phyloP scores from a whole-genome alignment of 2,888 invertebrate genomes.

The Morinoia aosen region DNA sequence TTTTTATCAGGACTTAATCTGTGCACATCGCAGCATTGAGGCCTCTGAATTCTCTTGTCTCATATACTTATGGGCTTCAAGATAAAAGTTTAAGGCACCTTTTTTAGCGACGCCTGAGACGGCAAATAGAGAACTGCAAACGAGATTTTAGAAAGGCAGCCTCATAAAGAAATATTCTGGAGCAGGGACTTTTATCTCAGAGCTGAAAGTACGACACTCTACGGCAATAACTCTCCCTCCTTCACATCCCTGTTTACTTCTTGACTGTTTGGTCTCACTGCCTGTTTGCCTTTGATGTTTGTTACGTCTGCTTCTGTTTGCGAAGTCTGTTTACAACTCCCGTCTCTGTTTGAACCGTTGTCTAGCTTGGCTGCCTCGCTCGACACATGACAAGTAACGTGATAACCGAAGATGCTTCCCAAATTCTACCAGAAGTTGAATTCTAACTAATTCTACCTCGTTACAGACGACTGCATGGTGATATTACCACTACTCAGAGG shows the following conservation, averaged over 20 bases:
- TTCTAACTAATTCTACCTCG: neutral
- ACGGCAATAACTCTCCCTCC: slow-evolving; percentile 9
- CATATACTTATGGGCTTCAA: neutral
- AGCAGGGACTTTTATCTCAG: neutral
- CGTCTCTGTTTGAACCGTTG: slow-evolving; percentile 38
- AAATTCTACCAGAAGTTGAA: neutral
- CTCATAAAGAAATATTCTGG: neutral
- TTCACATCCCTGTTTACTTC: slow-evolving; percentile 35
- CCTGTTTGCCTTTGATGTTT: slow-evolving; percentile 40
- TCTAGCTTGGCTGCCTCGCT: neutral
- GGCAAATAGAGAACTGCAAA: neutral
- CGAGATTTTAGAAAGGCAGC: neutral
- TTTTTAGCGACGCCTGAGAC: neutral
- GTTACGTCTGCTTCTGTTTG: slow-evolving; percentile 48
- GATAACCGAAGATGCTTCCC: neutral
- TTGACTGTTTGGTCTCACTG: slow-evolving; percentile 35
- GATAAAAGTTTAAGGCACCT: neutral
- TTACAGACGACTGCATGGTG: neutral
- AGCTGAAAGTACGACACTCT: neutral
- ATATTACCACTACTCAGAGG: neutral
- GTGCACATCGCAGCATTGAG: neutral
- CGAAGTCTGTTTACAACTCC: slow-evolving; percentile 4
- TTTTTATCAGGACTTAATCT: neutral
- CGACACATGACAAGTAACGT: neutral
- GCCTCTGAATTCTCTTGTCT: neutral